Evolutionary conservation across 2,888 invertebrate species (phyloP), one percentile per base, ranked within the genome.

Genomic region (Watsonalla cultraria): DNA sequence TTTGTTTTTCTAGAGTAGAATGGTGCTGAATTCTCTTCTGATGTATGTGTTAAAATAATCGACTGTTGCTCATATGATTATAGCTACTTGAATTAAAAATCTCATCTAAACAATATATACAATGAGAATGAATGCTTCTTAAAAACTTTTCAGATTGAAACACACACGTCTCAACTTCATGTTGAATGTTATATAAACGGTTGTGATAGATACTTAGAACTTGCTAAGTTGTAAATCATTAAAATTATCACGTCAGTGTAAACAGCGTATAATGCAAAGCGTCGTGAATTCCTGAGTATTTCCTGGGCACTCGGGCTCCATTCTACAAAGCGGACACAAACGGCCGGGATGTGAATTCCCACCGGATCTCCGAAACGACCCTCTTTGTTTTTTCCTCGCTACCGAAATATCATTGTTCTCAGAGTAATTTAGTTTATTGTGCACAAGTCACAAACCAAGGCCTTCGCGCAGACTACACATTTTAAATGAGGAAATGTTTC

Each of bases 361-460:
- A 74, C 70, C 78, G 86, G 88, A 76, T 76, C 75, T 34, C 72
- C 73, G 76, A 70, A 82, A 82, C 82, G 81, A 80, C 83, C 84
- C 81, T 82, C 80, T 82, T 42, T 82, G 78, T 82, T 87, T 88
- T 87, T 86, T 84, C 74, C 78, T 78, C 69, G 73, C 75, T 77
- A 75, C 82, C 78, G 76, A 83, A 87, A 85, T 85, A 86, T 85
- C 80, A 85, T 86, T 84, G 79, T 82, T 82, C 78, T 79, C 78
- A 52, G 66, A 65, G 82, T 86, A 85, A 86, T 86, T 85, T 81
- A 81, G 77, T 85, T 86, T 85, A 84, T 84, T 82, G 78, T 80
- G 76, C 73, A 74, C 75, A 76, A 81, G 77, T 81, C 77, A 76
- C 76, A 72, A 74, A 76, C 76, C 73, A 75, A 72, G 72, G 71